Percentiles rank a stretch among this genome's conserved stretches.
Conservation (phyloP, 1,140 invertebrate species). For the Lordiphosa stackelbergi region DNA sequence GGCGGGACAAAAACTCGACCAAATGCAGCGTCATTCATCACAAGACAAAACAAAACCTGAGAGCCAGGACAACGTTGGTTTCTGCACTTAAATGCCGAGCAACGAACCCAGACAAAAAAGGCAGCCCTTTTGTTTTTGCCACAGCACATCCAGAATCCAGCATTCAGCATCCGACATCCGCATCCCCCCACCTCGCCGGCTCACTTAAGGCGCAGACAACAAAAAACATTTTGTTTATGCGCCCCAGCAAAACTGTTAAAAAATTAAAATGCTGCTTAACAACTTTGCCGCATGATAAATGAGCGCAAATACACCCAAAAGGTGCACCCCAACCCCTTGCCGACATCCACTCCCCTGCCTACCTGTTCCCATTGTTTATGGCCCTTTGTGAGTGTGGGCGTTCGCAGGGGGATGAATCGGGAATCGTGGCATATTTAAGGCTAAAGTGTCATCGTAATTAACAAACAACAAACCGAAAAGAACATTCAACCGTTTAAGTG, state of each 20-base stretch:
- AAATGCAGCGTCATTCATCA: slow-evolving; percentile 71
- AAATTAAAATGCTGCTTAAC: slow-evolving; percentile 73
- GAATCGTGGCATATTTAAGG: slow-evolving; percentile 51
- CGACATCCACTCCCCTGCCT: slow-evolving; percentile 1
- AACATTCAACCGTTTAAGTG: slow-evolving; percentile 4
- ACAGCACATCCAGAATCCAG: slow-evolving; percentile 16
- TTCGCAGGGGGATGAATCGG: slow-evolving; percentile 4
- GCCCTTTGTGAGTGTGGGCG: slow-evolving; percentile 40
- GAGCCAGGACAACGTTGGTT: slow-evolving; percentile 51
- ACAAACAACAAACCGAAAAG: slow-evolving; percentile 28
- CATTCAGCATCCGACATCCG: slow-evolving; percentile 22
- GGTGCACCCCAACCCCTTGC: slow-evolving; percentile 24
- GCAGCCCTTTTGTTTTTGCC: slow-evolving; percentile 53
- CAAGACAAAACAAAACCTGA: slow-evolving; percentile 49
- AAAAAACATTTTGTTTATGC: slow-evolving; percentile 61
- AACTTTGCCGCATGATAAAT: slow-evolving; percentile 70
- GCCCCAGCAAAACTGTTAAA: slow-evolving; percentile 65
- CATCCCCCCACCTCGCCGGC: slow-evolving; percentile 17
- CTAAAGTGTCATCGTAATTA: slow-evolving; percentile 63
- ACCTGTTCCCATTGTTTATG: slow-evolving; percentile 53
- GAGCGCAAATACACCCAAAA: slow-evolving; percentile 55
- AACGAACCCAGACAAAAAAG: slow-evolving; percentile 71
- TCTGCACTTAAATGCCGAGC: slow-evolving; percentile 66
- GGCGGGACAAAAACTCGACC: slow-evolving; percentile 56
- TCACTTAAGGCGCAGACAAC: slow-evolving; percentile 35